Evolutionary conservation across 2,113 vertebrate species (phyloP).

Genomic region (Cyprinodon brontotheroides): DNA sequence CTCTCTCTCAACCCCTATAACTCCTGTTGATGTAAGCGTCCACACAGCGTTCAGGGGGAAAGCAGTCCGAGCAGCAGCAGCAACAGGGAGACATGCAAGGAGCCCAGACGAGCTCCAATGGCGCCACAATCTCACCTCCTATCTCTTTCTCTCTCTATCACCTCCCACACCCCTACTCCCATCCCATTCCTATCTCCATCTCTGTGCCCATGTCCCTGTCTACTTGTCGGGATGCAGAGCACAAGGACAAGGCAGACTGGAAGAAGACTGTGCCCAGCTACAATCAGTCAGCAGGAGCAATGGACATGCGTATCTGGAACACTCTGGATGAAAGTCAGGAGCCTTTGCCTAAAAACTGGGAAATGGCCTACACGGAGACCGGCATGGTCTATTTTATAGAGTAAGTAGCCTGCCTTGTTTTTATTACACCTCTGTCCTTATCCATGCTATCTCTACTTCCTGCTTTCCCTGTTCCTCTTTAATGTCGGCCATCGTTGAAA

Average conservation of each 20-base stretch:
- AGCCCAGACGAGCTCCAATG: constrained; percentile 66
- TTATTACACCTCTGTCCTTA: constrained; percentile 28
- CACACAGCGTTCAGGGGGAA: constrained; percentile 51
- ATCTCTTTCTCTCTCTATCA: constrained; percentile 65
- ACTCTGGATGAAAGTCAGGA: constrained; percentile 91
- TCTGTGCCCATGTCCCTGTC: constrained; percentile 61
- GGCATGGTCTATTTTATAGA: constrained; percentile 99
- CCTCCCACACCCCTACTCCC: constrained; percentile 56
- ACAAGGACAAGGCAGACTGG: constrained; percentile 90
- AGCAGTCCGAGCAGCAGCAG: constrained; percentile 40
- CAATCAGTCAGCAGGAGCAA: constrained; percentile 86
- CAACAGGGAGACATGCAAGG: constrained; percentile 63
- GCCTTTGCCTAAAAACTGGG: constrained; percentile 93
- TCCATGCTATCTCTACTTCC: constrained; percentile 5
- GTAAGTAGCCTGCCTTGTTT: constrained; percentile 80
- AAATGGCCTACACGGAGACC: constrained; percentile 97
- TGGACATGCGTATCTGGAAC: constrained; percentile 88
- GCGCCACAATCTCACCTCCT: constrained; percentile 60
- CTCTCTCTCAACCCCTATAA: constrained; percentile 33
- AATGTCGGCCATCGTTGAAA: constrained; percentile 7
- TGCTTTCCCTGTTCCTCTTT: constrained; percentile 1
- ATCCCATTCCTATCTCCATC: constrained; percentile 56
- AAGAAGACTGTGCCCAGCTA: constrained; percentile 94
- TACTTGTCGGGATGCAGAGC: constrained; percentile 80
- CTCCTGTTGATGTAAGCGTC: constrained; percentile 57